Evolutionary conservation across 1,140 invertebrate species (phyloP).

Genomic region (Dendroctonus valens): DNA sequence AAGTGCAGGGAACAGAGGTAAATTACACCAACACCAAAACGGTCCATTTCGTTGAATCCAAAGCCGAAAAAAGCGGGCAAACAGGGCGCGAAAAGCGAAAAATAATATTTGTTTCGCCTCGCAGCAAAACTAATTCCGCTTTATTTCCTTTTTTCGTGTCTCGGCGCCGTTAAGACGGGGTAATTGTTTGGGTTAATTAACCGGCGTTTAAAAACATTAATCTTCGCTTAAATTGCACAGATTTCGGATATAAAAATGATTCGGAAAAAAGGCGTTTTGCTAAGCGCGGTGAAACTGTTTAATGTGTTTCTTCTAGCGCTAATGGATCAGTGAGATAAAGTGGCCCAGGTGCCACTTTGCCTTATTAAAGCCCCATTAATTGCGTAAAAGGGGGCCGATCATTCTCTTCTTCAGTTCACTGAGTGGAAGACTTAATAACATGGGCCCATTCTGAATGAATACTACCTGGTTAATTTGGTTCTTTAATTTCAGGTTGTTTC

Average conservation of each 20-base stretch:
- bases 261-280: constrained; percentile 33
- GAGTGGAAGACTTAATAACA: too few relatives aligned
- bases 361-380: too few relatives aligned
- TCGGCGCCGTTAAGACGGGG: constrained; percentile 29
- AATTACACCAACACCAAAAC: constrained; percentile 1
- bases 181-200: constrained; percentile 39
- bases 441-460: too few relatives aligned
- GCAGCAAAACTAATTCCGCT: constrained; percentile 25
- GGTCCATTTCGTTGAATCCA: constrained; percentile 6
- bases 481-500: too few relatives aligned
- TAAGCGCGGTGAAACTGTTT: constrained; percentile 38
- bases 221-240: constrained; percentile 37
- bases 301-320: constrained; percentile 40
- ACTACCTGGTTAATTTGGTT: too few relatives aligned
- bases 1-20: constrained; percentile 94
- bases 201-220: constrained; percentile 38
- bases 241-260: constrained; percentile 33
- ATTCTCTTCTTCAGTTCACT: too few relatives aligned
- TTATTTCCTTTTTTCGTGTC: constrained; percentile 32
- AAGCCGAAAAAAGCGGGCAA: constrained; percentile 9
- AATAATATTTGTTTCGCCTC: constrained; percentile 29
- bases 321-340: constrained; percentile 36
- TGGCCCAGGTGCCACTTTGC: constrained; percentile 37
- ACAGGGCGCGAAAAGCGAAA: constrained; percentile 24
- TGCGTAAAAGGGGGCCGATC: too few relatives aligned